Evolutionary conservation across 2,888 invertebrate genomes (phyloP), one percentile per base, ranked within the genome.

Genomic region (Limenitis camilla): DNA sequence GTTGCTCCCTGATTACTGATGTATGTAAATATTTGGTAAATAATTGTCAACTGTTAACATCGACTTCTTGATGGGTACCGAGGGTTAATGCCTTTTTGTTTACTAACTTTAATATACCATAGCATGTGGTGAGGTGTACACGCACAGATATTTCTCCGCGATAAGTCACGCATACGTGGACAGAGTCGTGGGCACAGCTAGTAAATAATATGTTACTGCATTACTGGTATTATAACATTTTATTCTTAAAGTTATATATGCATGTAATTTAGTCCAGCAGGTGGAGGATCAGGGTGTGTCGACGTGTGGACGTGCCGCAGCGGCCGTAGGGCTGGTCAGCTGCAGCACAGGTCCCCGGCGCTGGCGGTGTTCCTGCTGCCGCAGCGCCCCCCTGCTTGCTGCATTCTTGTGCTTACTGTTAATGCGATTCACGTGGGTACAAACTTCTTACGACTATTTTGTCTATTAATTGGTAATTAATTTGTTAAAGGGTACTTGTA

Each of bases 221-320:
- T n/a, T n/a, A n/a, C n/a, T n/a, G n/a, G 35, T 10, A 8, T 5
- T 36, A 9, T 10, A 1, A 9, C 6, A 10, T 39, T 32, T n/a
- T 29, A 8, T 27, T 19, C 5, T 29, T 10, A 40, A n/a, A n/a
- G n/a, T n/a, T 29, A 10, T 40, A 1, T 9, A 0, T 28, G 7
- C 43, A 9, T n/a, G 5, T 2, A 7, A 41, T 8, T 33, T 58
- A 64, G 66, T 7, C 63, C 64, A 9, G 40, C 40, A 29, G 64
- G 65, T 28, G 56, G 43, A 28, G 61, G 64, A 1, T 52, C 56
- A 1, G 52, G 50, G 7, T 6, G 9, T 5, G 63, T 61, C 51
- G 29, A 30, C 40, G 36, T 60, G 60, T 59, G 61, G 60, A 45
- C 60, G 59, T 51, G 49, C 56, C 63, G 39, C 48, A 50, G 50